Base-by-base conservation (phyloP, 2,797 vertebrate species). In the Brachyrhaphis roseni region DNA sequence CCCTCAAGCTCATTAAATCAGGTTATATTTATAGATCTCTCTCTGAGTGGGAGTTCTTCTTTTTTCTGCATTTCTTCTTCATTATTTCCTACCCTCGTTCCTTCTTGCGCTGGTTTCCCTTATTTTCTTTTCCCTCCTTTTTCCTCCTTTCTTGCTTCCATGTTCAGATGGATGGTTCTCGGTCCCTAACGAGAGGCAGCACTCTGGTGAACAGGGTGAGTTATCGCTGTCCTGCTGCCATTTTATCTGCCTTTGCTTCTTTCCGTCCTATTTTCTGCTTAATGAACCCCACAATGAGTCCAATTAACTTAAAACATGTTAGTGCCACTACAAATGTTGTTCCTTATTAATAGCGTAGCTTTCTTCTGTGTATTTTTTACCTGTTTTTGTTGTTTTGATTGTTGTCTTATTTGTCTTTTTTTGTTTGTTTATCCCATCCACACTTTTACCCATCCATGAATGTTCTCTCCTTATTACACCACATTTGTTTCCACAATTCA, bases 191-290 rank as follows among this genome's bases (percentile, higher is more conserved):
- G 62, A 93, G 95, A 90, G 91, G 95, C 88, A 92, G 94, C 87
- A 89, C 93, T 83, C 13, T 95, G 88, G 95, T 86, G 70, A 96
- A 95, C 92, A 95, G 92, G 95, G 96, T 96, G 92, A 96, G 95
- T 96, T 80, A 47, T 45, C 77, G 80, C 76, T 82, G 18, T 85
- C 76, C 81, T 77, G 43, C 82, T 81, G 39, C 75, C 72, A 78
- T 79, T 53, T 78, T 57, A 75, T 80, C 57, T 59, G 6, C 64
- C 62, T 87, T 49, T 84, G 51, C 80, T 78, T 85, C 59, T 3
- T 83, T 71, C 68, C n/a, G 5, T 84, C 73, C 77, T 88, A 3
- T 84, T 84, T 88, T 71, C 86, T 88, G 45, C 84, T 66, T 74
- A 76, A 80, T 66, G 70, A 89, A 73, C 82, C 76, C 78, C n/a